A percentile compares a stretch with the other conserved stretches of the same genome.
These are phyloP conservation scores for Allobates femoralis DNA, from an alignment of 2,797 vertebrate genomes.

Conservation along the genomic window DNA sequence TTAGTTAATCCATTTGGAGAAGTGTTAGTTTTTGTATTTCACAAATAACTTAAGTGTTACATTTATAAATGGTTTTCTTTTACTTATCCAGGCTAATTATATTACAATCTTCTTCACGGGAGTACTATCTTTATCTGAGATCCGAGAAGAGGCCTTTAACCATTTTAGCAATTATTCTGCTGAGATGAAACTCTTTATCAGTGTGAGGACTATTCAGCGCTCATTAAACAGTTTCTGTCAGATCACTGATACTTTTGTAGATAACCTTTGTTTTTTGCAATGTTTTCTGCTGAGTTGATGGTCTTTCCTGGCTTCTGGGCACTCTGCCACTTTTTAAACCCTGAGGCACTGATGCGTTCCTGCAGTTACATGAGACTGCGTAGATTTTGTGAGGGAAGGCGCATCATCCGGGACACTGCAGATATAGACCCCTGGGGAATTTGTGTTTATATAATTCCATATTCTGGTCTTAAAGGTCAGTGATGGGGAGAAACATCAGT, in stretches of 20 bases:
- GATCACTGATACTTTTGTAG: conserved; percentile 27
- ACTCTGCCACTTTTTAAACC: conserved; percentile 55
- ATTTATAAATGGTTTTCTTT: conserved; percentile 23
- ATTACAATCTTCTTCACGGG: conserved; percentile 22
- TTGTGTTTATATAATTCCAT: conserved; percentile 53
- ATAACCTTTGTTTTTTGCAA: conserved; percentile 58
- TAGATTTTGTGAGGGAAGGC: conserved; percentile 41
- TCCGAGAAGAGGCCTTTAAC: conserved; percentile 17
- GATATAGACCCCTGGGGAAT: conserved; percentile 33
- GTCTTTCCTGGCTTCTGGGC: conserved; percentile 60
- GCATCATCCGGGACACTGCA: conserved; percentile 47
- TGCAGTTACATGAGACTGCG: conserved; percentile 32
- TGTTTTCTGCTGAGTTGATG: conserved; percentile 57
- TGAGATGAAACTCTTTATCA: conserved; percentile 39
- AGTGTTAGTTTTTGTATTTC: background rate
- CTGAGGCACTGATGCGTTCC: conserved; percentile 50
- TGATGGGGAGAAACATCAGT: conserved; percentile 47
- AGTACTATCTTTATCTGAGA: conserved; percentile 23
- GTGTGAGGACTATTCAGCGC: conserved; percentile 12
- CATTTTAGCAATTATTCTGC: conserved; percentile 41
- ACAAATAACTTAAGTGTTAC: conserved; percentile 16
- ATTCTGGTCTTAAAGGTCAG: conserved; percentile 60
- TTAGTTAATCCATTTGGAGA: conserved; percentile 10
- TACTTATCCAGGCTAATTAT: conserved; percentile 1
- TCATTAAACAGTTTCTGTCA: conserved; percentile 48